Evolutionary conservation across 2,888 invertebrate genomes (phyloP), one percentile per base, ranked within the genome.

Genomic region (Caprella mutica): DNA sequence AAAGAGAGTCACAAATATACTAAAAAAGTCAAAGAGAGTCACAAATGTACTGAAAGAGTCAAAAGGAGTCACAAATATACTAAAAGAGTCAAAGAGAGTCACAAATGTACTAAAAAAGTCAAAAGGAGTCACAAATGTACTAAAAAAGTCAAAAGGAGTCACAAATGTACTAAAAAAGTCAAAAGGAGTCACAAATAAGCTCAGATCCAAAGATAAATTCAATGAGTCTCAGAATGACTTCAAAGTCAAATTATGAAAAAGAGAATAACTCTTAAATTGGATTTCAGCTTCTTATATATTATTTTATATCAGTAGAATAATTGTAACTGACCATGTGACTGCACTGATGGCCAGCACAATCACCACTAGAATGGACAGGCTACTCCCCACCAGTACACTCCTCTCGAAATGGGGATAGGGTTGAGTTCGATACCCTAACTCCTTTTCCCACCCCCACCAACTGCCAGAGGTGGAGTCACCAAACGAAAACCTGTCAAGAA

Each of bases 341-440:
- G 48, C 30, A 26, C 29, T 30, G 30, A 39, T 29, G 24, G 44
- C 44, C 2, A 59, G 77, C 3, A 80, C 69, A 23, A 88, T 73
- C 0, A 84, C 82, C 38, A 83, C 71, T 2, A 85, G 70, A 0
- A 86, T 85, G 0, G 86, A 84, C 1, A 80, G 78, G 59, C 85
- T 79, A 0, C 86, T 84, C 6, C 85, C 84, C 68, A 83, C 82
- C n/a, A 55, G 43, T 3, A 61, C 38, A 23, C 52, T 48, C 73
- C 82, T 86, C 68, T 85, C 85, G 75, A 89, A 92, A 71, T 86
- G 85, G 8, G 81, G 78, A 73, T 93, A 91, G 1, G 82, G 77
- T 71, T 86, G 85, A 65, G 80, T 80, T 44, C 85, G 78, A 72
- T 89, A 93, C 70, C 84, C 83, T 1, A 76, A 75, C 74, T 93